Percentiles rank a stretch among this genome's conserved stretches.
Conservation (phyloP, 2,888 invertebrate species). For the Ophion obscuratus region DNA sequence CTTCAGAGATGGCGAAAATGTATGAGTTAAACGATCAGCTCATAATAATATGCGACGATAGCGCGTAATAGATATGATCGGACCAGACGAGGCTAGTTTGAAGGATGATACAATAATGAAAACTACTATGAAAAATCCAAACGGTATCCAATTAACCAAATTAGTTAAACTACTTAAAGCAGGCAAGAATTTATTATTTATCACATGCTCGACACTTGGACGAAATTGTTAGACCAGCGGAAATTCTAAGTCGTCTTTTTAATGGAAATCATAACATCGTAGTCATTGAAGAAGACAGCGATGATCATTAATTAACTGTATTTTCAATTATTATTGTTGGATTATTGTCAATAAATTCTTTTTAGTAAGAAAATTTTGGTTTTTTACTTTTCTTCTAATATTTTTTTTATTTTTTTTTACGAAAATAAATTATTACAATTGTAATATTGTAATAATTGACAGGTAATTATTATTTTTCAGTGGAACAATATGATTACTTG, state of each 20-base stretch:
- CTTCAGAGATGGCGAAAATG: neutral
- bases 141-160: slow-evolving; percentile 30
- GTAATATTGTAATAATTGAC: no score
- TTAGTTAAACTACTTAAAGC: slow-evolving; percentile 58
- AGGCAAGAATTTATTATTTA: slow-evolving; percentile 67
- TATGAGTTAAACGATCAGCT: neutral
- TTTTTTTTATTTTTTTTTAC: neutral
- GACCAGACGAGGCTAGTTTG: slow-evolving; percentile 25
- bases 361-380: neutral
- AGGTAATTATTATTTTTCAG: no score
- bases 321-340: neutral
- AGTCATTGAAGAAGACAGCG: neutral
- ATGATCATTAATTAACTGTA: neutral
- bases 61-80: neutral
- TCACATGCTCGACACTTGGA: slow-evolving; percentile 52
- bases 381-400: neutral
- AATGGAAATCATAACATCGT: neutral
- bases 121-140: slow-evolving; percentile 58
- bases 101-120: slow-evolving; percentile 48
- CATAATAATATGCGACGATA: neutral
- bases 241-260: neutral
- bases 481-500: neutral
- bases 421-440: no score
- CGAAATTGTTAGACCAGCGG: no score
- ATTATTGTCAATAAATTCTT: neutral